Conservation (phyloP, 2,888 invertebrate species). For the Tholera decimalis region DNA sequence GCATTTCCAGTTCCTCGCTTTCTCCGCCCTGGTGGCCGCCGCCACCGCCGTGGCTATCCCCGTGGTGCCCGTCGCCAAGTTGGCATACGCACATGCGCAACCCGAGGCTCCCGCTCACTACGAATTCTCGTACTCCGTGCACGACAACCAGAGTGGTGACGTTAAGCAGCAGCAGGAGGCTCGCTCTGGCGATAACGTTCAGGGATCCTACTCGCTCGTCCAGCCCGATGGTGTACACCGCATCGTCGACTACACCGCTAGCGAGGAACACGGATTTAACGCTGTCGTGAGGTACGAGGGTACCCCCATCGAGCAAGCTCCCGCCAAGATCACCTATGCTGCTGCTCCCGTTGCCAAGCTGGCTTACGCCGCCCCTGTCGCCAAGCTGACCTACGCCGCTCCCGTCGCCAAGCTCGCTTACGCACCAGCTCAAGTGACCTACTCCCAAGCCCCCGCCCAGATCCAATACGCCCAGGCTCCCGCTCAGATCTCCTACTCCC, state of each 20-base stretch:
- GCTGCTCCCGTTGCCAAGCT: slow-evolving; percentile 66
- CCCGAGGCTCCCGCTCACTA: slow-evolving; percentile 84
- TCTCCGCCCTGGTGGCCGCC: slow-evolving; percentile 73
- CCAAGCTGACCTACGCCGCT: slow-evolving; percentile 69
- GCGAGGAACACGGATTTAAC: slow-evolving; percentile 86
- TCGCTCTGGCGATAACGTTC: slow-evolving; percentile 85
- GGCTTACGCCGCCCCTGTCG: slow-evolving; percentile 65
- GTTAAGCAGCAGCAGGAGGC: slow-evolving; percentile 87
- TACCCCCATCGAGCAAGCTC: slow-evolving; percentile 73
- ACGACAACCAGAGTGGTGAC: slow-evolving; percentile 86
- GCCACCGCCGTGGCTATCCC: slow-evolving; percentile 76
- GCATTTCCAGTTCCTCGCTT: slow-evolving; percentile 59
- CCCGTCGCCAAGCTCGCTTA: slow-evolving; percentile 65
- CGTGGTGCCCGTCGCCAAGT: slow-evolving; percentile 68
- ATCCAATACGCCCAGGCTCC: slow-evolving; percentile 67
- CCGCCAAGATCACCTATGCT: slow-evolving; percentile 58
- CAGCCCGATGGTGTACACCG: slow-evolving; percentile 88
- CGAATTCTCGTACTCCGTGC: slow-evolving; percentile 86
- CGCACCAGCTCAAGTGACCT: slow-evolving; percentile 29
- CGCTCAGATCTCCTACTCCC: slow-evolving; percentile 64
- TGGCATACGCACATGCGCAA: slow-evolving; percentile 79
- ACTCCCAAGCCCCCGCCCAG: slow-evolving; percentile 54
- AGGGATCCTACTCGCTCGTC: slow-evolving; percentile 87
- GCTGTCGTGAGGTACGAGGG: slow-evolving; percentile 87
- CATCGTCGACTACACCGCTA: slow-evolving; percentile 87